A percentile compares a stretch with the other conserved stretches of the same genome.
Evolutionary conservation across 2,113 vertebrate species (phyloP).

Genomic region (Lepus europaeus): DNA sequence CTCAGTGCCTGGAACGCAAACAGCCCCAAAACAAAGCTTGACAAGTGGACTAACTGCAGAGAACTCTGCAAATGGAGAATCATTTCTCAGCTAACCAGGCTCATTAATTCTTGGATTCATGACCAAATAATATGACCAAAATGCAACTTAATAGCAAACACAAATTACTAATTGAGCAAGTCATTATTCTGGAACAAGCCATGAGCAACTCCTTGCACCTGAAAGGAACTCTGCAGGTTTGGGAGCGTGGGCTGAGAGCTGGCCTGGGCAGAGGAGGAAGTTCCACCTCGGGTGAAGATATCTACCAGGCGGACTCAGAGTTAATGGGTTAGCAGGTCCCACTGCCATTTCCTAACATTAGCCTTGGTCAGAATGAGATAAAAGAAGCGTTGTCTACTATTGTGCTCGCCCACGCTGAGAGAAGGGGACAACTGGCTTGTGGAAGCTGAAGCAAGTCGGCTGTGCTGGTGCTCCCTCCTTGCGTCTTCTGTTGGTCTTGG

Average conservation of each 20-base stretch:
- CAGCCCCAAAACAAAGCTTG: background rate
- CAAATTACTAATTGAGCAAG: background rate
- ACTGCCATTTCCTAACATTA: background rate
- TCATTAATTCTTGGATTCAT: background rate
- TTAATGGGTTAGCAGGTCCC: background rate
- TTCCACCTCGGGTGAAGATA: too few species aligned
- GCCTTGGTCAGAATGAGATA: background rate
- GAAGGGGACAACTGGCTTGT: background rate
- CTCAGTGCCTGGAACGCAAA: background rate
- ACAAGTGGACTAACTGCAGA: background rate
- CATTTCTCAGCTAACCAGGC: background rate
- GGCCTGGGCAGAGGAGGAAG: background rate
- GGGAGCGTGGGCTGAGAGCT: background rate
- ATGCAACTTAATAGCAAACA: background rate
- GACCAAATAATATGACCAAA: background rate
- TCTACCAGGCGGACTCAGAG: too few species aligned
- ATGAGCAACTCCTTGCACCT: background rate
- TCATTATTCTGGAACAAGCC: background rate
- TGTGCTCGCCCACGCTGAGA: background rate
- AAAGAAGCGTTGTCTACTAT: background rate
- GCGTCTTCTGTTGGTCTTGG: too few species aligned
- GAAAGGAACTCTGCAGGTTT: background rate
- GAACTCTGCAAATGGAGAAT: background rate
- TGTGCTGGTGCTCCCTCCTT: too few species aligned
- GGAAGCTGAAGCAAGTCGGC: background rate